These are phyloP conservation scores for Molossus molossus DNA, from an alignment of 2,797 vertebrate species.

Conservation along the genomic window DNA sequence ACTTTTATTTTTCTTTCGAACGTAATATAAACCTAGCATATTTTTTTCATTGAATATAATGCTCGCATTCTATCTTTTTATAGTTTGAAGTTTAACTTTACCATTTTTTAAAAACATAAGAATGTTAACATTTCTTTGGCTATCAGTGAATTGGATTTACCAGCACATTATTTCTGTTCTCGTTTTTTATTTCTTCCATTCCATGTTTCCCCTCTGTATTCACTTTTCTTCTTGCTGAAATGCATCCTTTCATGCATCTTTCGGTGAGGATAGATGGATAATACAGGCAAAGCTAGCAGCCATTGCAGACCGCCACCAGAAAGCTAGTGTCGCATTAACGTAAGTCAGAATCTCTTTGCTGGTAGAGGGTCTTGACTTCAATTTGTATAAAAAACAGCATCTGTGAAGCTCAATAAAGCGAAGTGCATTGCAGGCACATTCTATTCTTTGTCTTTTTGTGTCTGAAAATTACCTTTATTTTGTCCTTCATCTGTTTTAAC, in stretches of 20 bases:
- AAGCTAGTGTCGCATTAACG: background rate
- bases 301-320: background rate
- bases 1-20: background rate
- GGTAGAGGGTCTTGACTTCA: too few relatives aligned
- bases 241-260: background rate
- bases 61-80: background rate
- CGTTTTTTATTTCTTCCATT: background rate
- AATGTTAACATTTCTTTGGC: conserved; percentile 23
- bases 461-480: conserved; percentile 35
- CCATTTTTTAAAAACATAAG: background rate
- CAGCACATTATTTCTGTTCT: conserved; percentile 37
- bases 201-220: background rate
- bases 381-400: too few relatives aligned
- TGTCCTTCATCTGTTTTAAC: background rate
- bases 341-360: background rate
- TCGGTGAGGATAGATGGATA: background rate
- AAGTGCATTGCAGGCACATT: too few relatives aligned
- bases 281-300: background rate
- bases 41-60: background rate
- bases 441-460: background rate
- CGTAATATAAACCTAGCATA: background rate
- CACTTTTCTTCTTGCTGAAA: background rate
- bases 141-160: background rate
- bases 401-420: background rate
- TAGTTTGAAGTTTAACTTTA: background rate